These are phyloP conservation scores for Syngnathus rostellatus DNA, from an alignment of 2,797 vertebrate genomes.

Conservation along the genomic window DNA sequence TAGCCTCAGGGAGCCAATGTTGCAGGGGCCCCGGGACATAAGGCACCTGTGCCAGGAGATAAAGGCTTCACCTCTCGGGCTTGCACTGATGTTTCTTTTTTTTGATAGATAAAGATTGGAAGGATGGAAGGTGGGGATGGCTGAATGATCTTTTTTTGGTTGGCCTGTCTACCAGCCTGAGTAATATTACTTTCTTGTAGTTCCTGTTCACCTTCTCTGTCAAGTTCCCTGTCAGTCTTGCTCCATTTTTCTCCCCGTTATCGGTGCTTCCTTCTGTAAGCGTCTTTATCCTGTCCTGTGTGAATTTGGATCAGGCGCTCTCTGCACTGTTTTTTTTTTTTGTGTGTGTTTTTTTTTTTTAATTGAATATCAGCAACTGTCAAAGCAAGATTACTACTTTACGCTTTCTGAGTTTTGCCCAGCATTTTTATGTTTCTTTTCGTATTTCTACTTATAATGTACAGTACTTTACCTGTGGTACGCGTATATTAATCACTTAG, in stretches of 20 bases:
- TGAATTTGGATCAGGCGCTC: slow-evolving; percentile 66
- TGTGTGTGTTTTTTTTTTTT: slow-evolving; percentile 21
- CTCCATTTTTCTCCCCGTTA: slow-evolving; percentile 12
- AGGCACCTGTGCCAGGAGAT: slow-evolving; percentile 71
- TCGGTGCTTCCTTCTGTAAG: slow-evolving; percentile 30
- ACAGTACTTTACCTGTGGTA: no score
- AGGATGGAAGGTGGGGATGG: slow-evolving; percentile 31
- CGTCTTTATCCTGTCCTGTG: slow-evolving; percentile 55
- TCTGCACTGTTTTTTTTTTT: slow-evolving; percentile 41
- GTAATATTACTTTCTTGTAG: slow-evolving; percentile 58
- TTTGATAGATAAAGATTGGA: slow-evolving; percentile 65
- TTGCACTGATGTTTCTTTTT: slow-evolving; percentile 68
- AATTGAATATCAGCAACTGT: slow-evolving; percentile 73
- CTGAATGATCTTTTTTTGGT: slow-evolving; percentile 45
- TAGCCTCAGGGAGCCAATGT: slow-evolving; percentile 49
- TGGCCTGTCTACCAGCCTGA: slow-evolving; percentile 52
- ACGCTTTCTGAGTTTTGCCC: slow-evolving; percentile 62
- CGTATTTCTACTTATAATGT: no score
- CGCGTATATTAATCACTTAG: no score
- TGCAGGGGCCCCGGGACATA: slow-evolving; percentile 55
- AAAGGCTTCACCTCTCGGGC: slow-evolving; percentile 73
- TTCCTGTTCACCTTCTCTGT: slow-evolving; percentile 37
- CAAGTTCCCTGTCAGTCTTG: slow-evolving; percentile 25
- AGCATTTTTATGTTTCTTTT: slow-evolving; percentile 1
- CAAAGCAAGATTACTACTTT: slow-evolving; percentile 71